Conservation (phyloP, 2,113 vertebrate genomes). For the Eleginops maclovinus region DNA sequence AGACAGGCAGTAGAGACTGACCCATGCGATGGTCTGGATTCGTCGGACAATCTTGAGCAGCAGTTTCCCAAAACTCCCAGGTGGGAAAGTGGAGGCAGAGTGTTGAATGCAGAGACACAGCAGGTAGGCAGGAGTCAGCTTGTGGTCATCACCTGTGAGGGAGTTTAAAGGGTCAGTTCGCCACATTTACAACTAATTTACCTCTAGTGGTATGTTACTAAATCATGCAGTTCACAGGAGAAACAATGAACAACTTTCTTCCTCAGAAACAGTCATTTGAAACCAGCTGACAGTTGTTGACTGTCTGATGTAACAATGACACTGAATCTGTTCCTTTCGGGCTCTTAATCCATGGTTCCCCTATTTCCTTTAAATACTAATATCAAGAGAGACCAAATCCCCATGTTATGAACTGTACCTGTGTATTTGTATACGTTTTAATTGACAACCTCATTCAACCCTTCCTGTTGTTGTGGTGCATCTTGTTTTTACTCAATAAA, state of each 20-base stretch:
- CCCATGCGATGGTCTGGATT: slow-evolving; percentile 93
- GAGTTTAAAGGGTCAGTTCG: not conserved
- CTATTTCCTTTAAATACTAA: not conserved
- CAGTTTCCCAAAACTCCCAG: slow-evolving; percentile 91
- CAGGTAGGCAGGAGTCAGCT: slow-evolving; percentile 93
- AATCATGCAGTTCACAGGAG: not conserved
- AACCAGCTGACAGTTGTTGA: not conserved
- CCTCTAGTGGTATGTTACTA: not conserved
- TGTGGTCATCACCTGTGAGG: slow-evolving; percentile 87
- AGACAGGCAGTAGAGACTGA: slow-evolving; percentile 78
- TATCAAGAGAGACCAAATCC: too few species aligned
- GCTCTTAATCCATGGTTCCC: not conserved
- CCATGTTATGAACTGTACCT: not conserved
- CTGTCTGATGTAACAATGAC: not conserved
- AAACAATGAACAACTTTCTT: not conserved
- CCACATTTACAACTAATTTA: not conserved
- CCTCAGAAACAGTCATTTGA: not conserved
- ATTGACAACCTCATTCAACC: not conserved
- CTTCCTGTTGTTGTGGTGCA: too few species aligned
- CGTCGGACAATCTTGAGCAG: slow-evolving; percentile 90
- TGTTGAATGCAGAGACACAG: slow-evolving; percentile 96
- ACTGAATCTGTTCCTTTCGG: not conserved
- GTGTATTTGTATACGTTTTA: too few species aligned
- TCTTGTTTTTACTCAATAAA: too few species aligned
- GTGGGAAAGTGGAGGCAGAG: slow-evolving; percentile 88